Evolutionary conservation across 2,113 vertebrate species (phyloP), one percentile per base, ranked within the genome.

Genomic region (Heterotilapia buettikoferi): DNA sequence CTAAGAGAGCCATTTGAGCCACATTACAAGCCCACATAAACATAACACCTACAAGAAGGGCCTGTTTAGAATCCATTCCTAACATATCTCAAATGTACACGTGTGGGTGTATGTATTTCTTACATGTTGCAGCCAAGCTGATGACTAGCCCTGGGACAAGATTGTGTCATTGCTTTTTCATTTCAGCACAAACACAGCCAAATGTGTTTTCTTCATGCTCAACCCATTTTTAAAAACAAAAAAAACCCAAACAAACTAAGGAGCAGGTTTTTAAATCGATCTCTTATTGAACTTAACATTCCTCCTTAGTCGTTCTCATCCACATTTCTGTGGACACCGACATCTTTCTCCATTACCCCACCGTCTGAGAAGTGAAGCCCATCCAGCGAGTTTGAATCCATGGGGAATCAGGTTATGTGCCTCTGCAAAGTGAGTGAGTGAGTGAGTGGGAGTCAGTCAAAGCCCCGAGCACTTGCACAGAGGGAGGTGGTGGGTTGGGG

Each of bases 61-160:
- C 85, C 84, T 89, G 79, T 79, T 85, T 36, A 56, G 71, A 93
- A 92, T 84, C 40, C 24, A 71, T 90, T 81, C 85, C 56, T 66
- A 82, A 90, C 88, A 90, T 84, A 89, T 92, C 84, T 89, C 90
- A 85, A 66, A 94, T 93, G 88, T 86, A 79, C 87, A 88, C 24
- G 89, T 84, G 94, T 93, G 89, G 91, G 95, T 9, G 93, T 88
- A 83, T 78, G 36, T 83, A 90, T 92, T 86, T 90, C 90, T 91
- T 90, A 86, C 82, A 89, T 90, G 88, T 91, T 92, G 26, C 54
- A 93, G 91, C 91, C 89, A 94, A 94, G 91, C 87, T 84, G 89
- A 92, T 89, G 89, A 93, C 85, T 93, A 88, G 93, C 94, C 95
- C 87, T 84, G 85, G 93, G 94, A 94, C 82, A 92, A 87, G 93